Evolutionary conservation across 2,888 invertebrate species (phyloP).

Genomic region (Unio delphinus): DNA sequence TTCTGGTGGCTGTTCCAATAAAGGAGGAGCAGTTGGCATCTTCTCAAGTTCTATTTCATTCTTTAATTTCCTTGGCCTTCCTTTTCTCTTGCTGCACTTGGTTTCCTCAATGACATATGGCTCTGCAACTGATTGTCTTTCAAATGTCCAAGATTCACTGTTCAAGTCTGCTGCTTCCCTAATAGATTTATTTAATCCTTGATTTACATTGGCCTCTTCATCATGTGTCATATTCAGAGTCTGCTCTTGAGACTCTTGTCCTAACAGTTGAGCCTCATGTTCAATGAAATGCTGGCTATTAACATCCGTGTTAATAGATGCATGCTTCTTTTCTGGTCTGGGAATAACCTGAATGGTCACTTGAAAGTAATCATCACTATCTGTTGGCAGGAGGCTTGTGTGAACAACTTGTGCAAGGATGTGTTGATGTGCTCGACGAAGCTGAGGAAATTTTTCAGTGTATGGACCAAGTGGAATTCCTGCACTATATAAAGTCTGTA

Average conservation of each 20-base stretch:
- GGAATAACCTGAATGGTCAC: constrained; percentile 35
- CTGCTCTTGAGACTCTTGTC: too few relatives aligned
- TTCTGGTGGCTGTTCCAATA: too few relatives aligned
- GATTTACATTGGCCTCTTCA: background rate
- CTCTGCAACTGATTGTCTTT: background rate
- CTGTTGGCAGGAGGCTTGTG: constrained; percentile 39
- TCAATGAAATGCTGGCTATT: constrained; percentile 34
- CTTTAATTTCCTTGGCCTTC: too few relatives aligned
- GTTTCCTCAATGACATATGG: background rate
- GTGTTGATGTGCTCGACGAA: constrained; percentile 52
- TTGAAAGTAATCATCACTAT: constrained; percentile 35
- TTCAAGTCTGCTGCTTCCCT: too few relatives aligned
- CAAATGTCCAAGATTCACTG: too few relatives aligned
- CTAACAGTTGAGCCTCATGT: constrained; percentile 4
- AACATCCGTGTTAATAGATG: constrained; percentile 33
- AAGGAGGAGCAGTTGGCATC: too few relatives aligned
- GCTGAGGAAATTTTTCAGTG: constrained; percentile 40
- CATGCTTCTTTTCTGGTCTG: constrained; percentile 22
- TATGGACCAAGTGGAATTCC: constrained; percentile 68
- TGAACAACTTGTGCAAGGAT: constrained; percentile 49
- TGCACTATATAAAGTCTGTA: constrained; percentile 74
- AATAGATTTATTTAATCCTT: background rate
- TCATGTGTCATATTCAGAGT: background rate
- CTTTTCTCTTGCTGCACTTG: background rate
- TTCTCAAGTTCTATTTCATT: too few relatives aligned